Evolutionary conservation across 1,140 invertebrate species (phyloP).

Genomic region (Anagrus nilaparvatae): DNA sequence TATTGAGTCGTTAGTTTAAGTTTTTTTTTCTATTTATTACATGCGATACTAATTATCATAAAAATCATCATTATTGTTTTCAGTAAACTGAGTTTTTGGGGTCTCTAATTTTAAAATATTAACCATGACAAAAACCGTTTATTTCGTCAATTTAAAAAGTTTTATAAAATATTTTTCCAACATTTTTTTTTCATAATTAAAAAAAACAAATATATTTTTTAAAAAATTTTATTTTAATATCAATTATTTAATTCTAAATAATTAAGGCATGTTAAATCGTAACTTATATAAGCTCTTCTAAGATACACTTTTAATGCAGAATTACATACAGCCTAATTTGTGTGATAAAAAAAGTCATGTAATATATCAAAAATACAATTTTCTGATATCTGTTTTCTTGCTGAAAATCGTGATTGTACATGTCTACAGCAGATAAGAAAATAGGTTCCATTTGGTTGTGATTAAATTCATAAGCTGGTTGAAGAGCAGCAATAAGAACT

Average conservation of each 20-base stretch:
- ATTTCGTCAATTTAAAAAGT: too few relatives aligned
- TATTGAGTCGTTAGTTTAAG: too few relatives aligned
- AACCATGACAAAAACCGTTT: too few relatives aligned
- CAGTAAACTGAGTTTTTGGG: too few relatives aligned
- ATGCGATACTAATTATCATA: too few relatives aligned
- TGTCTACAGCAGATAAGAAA: conserved; percentile 94
- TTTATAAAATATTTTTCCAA: too few relatives aligned
- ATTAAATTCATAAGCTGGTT: conserved; percentile 91
- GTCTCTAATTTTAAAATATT: too few relatives aligned
- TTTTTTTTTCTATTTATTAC: too few relatives aligned
- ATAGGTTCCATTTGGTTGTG: conserved; percentile 99
- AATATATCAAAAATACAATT: conserved; percentile 98
- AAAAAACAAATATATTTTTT: too few relatives aligned
- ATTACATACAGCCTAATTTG: conserved; percentile 76
- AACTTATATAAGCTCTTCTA: conserved; percentile 88
- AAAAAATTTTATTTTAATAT: too few relatives aligned
- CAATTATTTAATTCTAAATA: conserved; percentile 77
- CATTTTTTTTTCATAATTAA: too few relatives aligned
- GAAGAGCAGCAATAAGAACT: conserved; percentile 91
- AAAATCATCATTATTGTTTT: too few relatives aligned
- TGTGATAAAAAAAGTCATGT: conserved; percentile 97
- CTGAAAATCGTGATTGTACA: conserved; percentile 97
- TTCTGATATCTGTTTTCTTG: conserved; percentile 93
- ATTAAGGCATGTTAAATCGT: conserved; percentile 84
- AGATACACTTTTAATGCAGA: conserved; percentile 95